These are phyloP conservation scores for Ailuropoda melanoleuca DNA, from an alignment of 2,113 vertebrate genomes.

Conservation along the genomic window DNA sequence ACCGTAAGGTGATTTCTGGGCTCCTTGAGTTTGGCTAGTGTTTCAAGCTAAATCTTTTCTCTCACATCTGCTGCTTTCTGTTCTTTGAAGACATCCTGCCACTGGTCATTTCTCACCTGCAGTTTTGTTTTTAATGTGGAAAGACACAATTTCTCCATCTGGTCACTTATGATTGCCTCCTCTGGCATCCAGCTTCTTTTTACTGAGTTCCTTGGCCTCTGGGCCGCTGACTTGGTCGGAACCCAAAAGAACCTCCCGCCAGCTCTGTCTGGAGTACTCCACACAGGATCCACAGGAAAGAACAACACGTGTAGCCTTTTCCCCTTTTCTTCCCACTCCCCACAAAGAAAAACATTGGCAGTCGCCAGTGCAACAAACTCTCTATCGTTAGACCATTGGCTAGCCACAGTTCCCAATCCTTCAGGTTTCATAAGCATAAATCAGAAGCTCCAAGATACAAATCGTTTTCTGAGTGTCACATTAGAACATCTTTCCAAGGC, in stretches of 20 bases:
- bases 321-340: not conserved
- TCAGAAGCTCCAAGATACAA: not conserved
- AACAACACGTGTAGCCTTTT: not conserved
- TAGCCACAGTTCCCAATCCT: not conserved
- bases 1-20: not conserved
- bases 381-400: not conserved
- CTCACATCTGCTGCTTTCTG: not conserved
- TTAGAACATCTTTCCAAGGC: not conserved
- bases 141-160: not conserved
- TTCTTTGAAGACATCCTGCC: not conserved
- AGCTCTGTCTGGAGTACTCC: not conserved
- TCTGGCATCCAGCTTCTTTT: not conserved
- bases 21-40: not conserved
- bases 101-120: not conserved
- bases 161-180: not conserved
- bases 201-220: not conserved
- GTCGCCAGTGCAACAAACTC: not conserved
- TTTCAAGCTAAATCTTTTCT: not conserved
- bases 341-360: not conserved
- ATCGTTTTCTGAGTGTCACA: not conserved
- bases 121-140: not conserved
- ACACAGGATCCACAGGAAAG: not conserved
- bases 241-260: not conserved
- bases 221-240: accelerated
- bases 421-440: not conserved